A percentile compares a stretch with the other conserved stretches of the same genome.
Conservation (phyloP, 1,140 invertebrate species). For the Stegodyphus dumicola region DNA sequence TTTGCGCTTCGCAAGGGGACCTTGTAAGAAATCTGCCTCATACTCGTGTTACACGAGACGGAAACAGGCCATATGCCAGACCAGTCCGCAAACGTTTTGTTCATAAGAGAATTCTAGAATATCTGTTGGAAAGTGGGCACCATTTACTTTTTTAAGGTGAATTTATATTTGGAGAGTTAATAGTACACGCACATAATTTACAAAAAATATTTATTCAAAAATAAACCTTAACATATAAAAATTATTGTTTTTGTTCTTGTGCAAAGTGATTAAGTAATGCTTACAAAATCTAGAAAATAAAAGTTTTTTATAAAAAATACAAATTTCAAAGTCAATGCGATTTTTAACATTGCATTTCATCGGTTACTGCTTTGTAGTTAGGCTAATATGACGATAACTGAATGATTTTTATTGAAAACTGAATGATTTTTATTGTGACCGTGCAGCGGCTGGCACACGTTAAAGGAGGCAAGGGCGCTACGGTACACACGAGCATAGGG, state of each 20-base stretch:
- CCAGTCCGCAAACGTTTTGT: too few species aligned
- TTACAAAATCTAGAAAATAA: background rate
- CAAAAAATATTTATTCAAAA: slow-evolving; percentile 1
- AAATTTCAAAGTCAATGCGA: slow-evolving; percentile 5
- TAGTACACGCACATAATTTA: background rate
- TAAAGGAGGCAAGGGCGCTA: too few species aligned
- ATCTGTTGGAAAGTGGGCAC: background rate
- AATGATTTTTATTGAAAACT: background rate
- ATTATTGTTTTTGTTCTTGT: background rate
- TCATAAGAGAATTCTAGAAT: background rate
- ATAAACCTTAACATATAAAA: background rate
- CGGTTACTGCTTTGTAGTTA: background rate
- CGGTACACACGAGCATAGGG: too few species aligned
- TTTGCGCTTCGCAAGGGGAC: too few species aligned
- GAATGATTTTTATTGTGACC: background rate
- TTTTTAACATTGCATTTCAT: slow-evolving; percentile 17
- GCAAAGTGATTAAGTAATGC: background rate
- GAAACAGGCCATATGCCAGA: too few species aligned
- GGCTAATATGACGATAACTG: background rate
- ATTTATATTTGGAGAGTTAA: slow-evolving; percentile 10
- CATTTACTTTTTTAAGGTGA: slow-evolving; percentile 3
- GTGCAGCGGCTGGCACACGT: too few species aligned
- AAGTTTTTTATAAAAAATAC: slow-evolving; percentile 3
- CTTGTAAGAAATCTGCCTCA: too few species aligned
- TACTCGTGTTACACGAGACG: too few species aligned